These are phyloP conservation scores for Egretta garzetta DNA, from an alignment of 2,113 vertebrate genomes.

Conservation along the genomic window DNA sequence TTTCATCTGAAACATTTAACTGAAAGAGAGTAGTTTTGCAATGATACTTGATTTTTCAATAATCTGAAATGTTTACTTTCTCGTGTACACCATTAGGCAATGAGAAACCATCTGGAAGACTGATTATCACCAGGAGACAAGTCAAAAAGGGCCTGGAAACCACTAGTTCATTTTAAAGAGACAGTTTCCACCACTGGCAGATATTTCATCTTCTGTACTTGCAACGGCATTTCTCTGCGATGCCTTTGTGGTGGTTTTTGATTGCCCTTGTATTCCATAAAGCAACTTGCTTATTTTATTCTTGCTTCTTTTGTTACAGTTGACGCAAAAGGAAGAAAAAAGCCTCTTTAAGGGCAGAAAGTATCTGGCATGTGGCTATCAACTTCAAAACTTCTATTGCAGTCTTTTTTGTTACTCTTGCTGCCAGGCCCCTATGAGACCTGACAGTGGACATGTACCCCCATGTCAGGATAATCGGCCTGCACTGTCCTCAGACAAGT, in stretches of 20 bases:
- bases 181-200: slow-evolving; percentile 51
- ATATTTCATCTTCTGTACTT: slow-evolving; percentile 32
- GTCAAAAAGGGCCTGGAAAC: slow-evolving; percentile 53
- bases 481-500: slow-evolving; percentile 67
- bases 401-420: slow-evolving; percentile 70
- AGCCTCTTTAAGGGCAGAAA: slow-evolving; percentile 72
- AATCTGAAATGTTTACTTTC: slow-evolving; percentile 61
- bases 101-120: slow-evolving; percentile 60
- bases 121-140: slow-evolving; percentile 53
- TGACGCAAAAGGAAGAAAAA: slow-evolving; percentile 70
- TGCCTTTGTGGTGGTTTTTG: slow-evolving; percentile 60
- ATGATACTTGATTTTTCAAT: slow-evolving; percentile 48
- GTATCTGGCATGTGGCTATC: slow-evolving; percentile 69
- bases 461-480: slow-evolving; percentile 66
- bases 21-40: slow-evolving; percentile 30
- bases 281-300: slow-evolving; percentile 68
- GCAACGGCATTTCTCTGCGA: slow-evolving; percentile 3
- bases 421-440: slow-evolving; percentile 71
- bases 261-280: slow-evolving; percentile 47
- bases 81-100: slow-evolving; percentile 39
- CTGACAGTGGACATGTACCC: slow-evolving; percentile 69
- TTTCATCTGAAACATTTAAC: slow-evolving; percentile 28
- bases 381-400: slow-evolving; percentile 70
- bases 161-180: slow-evolving; percentile 52
- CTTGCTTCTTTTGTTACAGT: slow-evolving; percentile 74